Base-by-base conservation (phyloP, 2,888 invertebrate genomes). In the Phengaris arion region DNA sequence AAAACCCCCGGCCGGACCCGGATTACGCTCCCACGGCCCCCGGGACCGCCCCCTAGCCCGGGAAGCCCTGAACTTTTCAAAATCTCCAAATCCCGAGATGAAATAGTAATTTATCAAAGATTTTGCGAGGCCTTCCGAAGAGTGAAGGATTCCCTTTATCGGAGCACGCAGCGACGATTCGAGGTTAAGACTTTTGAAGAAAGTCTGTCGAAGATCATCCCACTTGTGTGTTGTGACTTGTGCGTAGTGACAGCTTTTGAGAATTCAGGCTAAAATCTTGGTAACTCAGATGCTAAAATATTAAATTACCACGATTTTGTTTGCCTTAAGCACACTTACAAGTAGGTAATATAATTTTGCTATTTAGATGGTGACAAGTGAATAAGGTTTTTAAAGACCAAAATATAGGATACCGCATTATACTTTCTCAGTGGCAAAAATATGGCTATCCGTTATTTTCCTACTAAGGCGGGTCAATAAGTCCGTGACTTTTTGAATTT, bases 41-140 rank as follows among this genome's bases (percentile, higher is more conserved):
- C 35, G 77, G 76, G 59, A 77, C 77, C 78, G 78, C 75, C 78
- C 79, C 80, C 51, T 12, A 35, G 35, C 35, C 6, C 15, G 90
- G 89, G 85, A 86, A 55, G 85, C 84, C 84, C 82, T 83, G 87
- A 89, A 88, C 81, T 87, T 90, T 87, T 81, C 83, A 84, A 83
- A 88, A 88, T 86, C 86, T 84, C 87, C 82, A 87, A 91, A 91
- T 88, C 89, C 90, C 82, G 83, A 91, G 89, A 92, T 91, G 90
- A 91, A 92, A 92, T 88, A 90, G 92, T 93, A 90, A 93, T 93
- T 92, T 92, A 93, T 93, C 92, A 92, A 90, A 91, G 92, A 91
- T 93, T 93, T 90, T 86, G 87, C 85, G 81, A 85, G 85, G 86
- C 85, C 85, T 88, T 84, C 89, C 86, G 82, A 89, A 85, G 86